Conservation (phyloP, 2,797 vertebrate species). For the Mormyrops attenuatus region DNA sequence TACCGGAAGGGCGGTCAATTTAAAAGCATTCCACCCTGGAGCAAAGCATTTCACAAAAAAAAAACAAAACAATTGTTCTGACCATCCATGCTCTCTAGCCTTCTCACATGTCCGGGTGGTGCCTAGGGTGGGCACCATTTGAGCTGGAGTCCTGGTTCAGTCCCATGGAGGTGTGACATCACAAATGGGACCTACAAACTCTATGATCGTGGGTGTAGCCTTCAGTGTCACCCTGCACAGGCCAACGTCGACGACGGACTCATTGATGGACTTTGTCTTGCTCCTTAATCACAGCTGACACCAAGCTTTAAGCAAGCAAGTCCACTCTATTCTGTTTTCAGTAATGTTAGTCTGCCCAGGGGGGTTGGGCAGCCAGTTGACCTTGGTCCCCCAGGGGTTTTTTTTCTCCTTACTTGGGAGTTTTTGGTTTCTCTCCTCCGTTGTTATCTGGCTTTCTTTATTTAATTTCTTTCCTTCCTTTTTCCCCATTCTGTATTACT, state of each 20-base stretch:
- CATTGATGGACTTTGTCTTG: background rate
- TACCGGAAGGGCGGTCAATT: background rate
- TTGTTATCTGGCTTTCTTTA: no score
- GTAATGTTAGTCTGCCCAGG: background rate
- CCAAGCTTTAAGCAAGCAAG: background rate
- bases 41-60: background rate
- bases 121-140: background rate
- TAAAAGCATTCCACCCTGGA: background rate
- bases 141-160: background rate
- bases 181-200: background rate
- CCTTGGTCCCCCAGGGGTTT: no score
- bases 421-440: no score
- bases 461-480: no score
- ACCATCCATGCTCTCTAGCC: background rate
- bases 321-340: background rate
- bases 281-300: background rate
- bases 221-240: background rate
- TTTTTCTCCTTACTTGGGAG: no score
- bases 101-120: background rate
- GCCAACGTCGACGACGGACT: no score
- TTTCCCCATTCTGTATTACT: no score
- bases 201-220: background rate
- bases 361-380: no score
- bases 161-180: background rate
- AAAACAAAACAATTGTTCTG: no score